Conservation (phyloP, 2,888 invertebrate species). For the Dinocampus coccinellae region DNA sequence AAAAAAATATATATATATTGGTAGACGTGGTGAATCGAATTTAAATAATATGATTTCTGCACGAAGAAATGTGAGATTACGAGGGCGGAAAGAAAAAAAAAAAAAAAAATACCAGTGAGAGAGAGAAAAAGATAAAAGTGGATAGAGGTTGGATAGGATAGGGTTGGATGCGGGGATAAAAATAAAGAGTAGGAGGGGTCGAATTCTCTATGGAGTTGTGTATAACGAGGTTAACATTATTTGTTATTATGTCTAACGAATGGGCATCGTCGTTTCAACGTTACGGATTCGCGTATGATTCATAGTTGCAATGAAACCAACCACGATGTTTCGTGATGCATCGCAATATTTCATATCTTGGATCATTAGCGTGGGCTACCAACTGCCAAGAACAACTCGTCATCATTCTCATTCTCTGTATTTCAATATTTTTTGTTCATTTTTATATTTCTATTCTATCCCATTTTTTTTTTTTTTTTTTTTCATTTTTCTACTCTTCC, state of each 20-base stretch:
- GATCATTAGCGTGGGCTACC: slow-evolving; percentile 36
- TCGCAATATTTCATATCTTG: slow-evolving; percentile 50
- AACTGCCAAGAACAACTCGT: slow-evolving; percentile 26
- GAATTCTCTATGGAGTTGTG: slow-evolving; percentile 33
- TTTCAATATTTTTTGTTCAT: not conserved
- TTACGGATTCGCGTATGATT: slow-evolving; percentile 36
- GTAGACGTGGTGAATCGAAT: slow-evolving; percentile 33
- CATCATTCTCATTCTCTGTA: not conserved
- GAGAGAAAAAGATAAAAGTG: slow-evolving; percentile 31
- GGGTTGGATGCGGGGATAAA: no score
- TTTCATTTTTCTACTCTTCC: not conserved
- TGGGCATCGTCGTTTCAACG: slow-evolving; percentile 38
- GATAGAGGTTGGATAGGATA: slow-evolving; percentile 11
- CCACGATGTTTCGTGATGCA: slow-evolving; percentile 49
- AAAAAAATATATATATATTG: slow-evolving; percentile 17
- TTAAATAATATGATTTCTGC: slow-evolving; percentile 34
- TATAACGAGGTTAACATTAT: slow-evolving; percentile 39
- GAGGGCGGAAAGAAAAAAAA: slow-evolving; percentile 22
- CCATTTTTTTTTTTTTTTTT: not conserved
- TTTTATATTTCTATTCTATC: not conserved
- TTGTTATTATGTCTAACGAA: slow-evolving; percentile 40
- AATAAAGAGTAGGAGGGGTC: no score
- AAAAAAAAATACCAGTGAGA: slow-evolving; percentile 23
- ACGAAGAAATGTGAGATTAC: slow-evolving; percentile 29
- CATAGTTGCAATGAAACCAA: slow-evolving; percentile 37